Evolutionary conservation across 1,140 invertebrate genomes (phyloP), one percentile per base, ranked within the genome.

Genomic region (Zophobas atratus): DNA sequence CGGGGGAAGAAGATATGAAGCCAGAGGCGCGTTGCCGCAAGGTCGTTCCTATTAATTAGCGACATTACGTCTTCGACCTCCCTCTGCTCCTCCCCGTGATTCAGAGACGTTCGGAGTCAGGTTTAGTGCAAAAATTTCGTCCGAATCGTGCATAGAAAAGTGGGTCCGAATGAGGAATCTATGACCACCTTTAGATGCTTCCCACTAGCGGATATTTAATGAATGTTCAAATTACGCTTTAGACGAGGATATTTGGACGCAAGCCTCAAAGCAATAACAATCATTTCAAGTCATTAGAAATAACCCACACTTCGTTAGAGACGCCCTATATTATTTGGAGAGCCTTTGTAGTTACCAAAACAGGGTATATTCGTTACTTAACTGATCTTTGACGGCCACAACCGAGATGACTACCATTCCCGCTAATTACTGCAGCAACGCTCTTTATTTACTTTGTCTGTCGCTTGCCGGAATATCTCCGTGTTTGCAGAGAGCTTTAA

Each of bases 41-140:
- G 80, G 77, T 82, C 81, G 80, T 82, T 84, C 77, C 83, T 84
- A 84, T 84, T 84, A 84, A 84, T 84, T 84, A 84, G 82, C 81
- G 77, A 82, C 84, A 84, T 84, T 83, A 84, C 80, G 75, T 82
- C 73, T 77, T 77, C 71, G 55, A 77, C 49, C 6, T 34, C 74
- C 57, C 35, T 67, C 56, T 41, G 6, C 41, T 33, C 57, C 5
- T 49, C 56, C 34, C 60, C 33, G 38, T 43, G 60, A 67, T 46
- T 43, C 60, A 43, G 60, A 36, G 43, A 34, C 60, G 38, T 48
- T 43, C 1, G 60, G 34, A 55, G 48, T 53, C 33, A 55, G 35
- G 46, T 74, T 74, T 56, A 74, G 55, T 74, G 46, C 8, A 74
- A 56, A 74, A 74, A 49, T 74, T 51, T 5, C 46, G 39, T 33